Evolutionary conservation across 2,113 vertebrate genomes (phyloP), one percentile per base, ranked within the genome.

Genomic region (Mystacornis crossleyi): DNA sequence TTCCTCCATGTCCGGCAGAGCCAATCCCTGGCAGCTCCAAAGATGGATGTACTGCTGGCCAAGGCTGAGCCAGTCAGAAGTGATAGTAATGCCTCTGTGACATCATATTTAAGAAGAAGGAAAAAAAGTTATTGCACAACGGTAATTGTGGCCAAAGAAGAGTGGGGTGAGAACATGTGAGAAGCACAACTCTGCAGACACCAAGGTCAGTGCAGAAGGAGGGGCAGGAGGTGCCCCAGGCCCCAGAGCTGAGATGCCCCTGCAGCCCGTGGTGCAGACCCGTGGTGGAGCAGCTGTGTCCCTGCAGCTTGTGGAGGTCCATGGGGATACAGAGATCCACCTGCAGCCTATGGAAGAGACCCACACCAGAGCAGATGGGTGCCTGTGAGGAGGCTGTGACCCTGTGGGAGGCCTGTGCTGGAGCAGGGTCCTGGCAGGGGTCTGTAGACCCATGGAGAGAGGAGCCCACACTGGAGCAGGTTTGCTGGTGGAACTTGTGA

Each of bases 391-490:
- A 55, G 61, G 19, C 50, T 45, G 47, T 72, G 81, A 53, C 6
- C 38, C 57, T 0, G 0, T 17, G 57, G 57, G n/a, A 54, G 11
- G 9, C 38, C 47, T 18, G n/a, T 64, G 48, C 58, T 73, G 69
- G 58, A 12, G 28, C n/a, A 73, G 67, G 48, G 14, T 18, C 48
- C 69, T 80, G 62, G 77, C 40, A 66, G 62, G 8, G n/a, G 3
- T 9, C n/a, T 38, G 40, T 18, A n/a, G 28, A 47, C 14, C n/a
- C 0, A 0, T 15, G 14, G 23, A 73, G 18, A 64, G 21, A 73
- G 29, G 14, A 73, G n/a, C 28, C n/a, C 69, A 8, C 1, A 0
- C 42, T 64, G 58, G 40, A 64, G 40, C 57, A 33, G 48, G 6
- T 33, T 45, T 9, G 1, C 18, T 73, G 69, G 23, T 2, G 2